Evolutionary conservation across 2,797 vertebrate genomes (phyloP).

Genomic region (Muraenolepis orangiensis): DNA sequence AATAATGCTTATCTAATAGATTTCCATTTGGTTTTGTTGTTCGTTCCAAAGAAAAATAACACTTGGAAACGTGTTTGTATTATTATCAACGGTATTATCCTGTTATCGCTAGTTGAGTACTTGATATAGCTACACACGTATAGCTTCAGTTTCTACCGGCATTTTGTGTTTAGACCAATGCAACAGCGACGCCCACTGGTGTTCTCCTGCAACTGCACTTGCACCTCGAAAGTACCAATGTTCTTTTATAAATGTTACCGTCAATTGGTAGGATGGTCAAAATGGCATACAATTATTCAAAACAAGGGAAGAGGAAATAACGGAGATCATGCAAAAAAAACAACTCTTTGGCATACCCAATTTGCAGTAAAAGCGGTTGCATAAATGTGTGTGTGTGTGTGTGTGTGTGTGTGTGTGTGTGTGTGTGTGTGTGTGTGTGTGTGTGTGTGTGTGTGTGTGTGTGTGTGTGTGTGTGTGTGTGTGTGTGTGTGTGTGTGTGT

Average conservation of each 20-base stretch:
- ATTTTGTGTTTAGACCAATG: constrained; percentile 26
- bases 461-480: constrained; percentile 33
- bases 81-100: too few species aligned
- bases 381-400: constrained; percentile 48
- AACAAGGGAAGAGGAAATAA: background rate
- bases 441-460: constrained; percentile 52
- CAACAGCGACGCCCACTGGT: constrained; percentile 68
- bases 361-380: constrained; percentile 10
- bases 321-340: background rate
- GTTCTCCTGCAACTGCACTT: constrained; percentile 20
- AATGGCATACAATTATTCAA: background rate
- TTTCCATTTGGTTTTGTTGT: background rate
- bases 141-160: background rate
- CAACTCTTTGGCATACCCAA: too few species aligned
- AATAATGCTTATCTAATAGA: background rate
- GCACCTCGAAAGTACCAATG: background rate
- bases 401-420: constrained; percentile 34
- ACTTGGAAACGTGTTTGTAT: background rate
- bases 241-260: constrained; percentile 10
- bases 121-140: constrained; percentile 14
- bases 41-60: background rate
- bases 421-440: constrained; percentile 48
- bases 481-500: constrained; percentile 55
- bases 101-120: background rate
- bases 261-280: constrained; percentile 13